These are phyloP conservation scores for Phylloscopus trochiloides DNA, from an alignment of 2,113 vertebrate genomes.

Conservation along the genomic window DNA sequence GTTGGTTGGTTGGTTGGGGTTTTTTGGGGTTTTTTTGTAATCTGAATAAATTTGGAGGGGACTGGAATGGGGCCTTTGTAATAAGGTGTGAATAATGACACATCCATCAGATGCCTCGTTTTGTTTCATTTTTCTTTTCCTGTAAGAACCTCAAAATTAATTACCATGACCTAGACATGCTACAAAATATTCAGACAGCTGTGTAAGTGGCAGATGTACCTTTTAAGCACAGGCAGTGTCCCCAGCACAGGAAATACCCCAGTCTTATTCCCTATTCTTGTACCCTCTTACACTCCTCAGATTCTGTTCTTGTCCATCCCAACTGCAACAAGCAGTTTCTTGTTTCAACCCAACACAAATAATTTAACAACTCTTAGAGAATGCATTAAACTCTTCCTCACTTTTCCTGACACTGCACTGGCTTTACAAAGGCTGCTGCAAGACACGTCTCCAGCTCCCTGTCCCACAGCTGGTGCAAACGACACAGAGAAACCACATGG, in stretches of 20 bases:
- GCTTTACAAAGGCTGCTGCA: not conserved
- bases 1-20: too few relatives aligned
- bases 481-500: not conserved
- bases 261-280: not conserved
- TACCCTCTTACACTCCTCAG: too few relatives aligned
- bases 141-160: not conserved
- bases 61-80: not conserved
- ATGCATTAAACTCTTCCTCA: not conserved
- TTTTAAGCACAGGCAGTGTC: not conserved
- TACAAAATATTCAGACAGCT: not conserved
- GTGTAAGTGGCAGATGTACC: not conserved
- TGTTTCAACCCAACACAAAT: not conserved
- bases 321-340: accelerated
- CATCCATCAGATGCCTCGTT: accelerated
- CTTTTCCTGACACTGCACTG: not conserved
- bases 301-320: not conserved
- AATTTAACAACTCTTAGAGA: not conserved
- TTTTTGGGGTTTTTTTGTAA: too few relatives aligned
- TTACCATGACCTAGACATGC: not conserved
- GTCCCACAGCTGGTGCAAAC: not conserved
- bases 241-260: not conserved
- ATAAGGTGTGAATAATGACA: not conserved
- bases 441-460: not conserved
- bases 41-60: not conserved
- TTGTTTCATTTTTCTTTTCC: not conserved